A percentile compares a stretch with the other conserved stretches of the same genome.
phyloP scores from a whole-genome alignment of 2,113 vertebrate genomes.

The Pavo muticus region DNA sequence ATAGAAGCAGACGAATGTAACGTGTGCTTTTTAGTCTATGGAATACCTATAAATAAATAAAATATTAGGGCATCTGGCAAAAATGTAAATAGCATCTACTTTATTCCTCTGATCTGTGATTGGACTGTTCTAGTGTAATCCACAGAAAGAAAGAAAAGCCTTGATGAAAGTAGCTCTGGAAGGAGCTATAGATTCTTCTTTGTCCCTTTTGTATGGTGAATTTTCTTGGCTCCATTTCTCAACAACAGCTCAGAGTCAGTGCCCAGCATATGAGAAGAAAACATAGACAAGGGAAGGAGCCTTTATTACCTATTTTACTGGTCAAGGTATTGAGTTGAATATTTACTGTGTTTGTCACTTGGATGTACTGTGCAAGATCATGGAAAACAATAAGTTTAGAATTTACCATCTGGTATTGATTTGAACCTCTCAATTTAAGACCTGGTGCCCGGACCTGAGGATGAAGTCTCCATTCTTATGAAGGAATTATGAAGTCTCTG shows the following conservation, averaged over 20 bases:
- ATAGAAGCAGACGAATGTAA: background rate
- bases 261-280: background rate
- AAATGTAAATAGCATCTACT: background rate
- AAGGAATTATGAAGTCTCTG: background rate
- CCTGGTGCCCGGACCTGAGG: accelerated
- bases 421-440: background rate
- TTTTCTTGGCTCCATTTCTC: background rate
- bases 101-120: background rate
- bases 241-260: background rate
- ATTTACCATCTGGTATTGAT: background rate
- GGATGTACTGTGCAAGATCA: background rate
- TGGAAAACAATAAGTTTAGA: background rate
- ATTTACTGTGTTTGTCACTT: background rate
- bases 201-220: background rate
- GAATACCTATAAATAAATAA: background rate
- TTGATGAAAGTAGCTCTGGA: background rate
- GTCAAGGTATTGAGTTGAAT: background rate
- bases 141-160: background rate
- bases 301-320: background rate
- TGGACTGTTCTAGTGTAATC: background rate
- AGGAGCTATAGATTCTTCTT: background rate
- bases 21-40: background rate
- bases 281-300: background rate
- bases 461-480: background rate
- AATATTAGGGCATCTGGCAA: background rate